Evolutionary conservation across 1,140 invertebrate genomes (phyloP), one percentile per base, ranked within the genome.

Genomic region (Anastrepha ludens): DNA sequence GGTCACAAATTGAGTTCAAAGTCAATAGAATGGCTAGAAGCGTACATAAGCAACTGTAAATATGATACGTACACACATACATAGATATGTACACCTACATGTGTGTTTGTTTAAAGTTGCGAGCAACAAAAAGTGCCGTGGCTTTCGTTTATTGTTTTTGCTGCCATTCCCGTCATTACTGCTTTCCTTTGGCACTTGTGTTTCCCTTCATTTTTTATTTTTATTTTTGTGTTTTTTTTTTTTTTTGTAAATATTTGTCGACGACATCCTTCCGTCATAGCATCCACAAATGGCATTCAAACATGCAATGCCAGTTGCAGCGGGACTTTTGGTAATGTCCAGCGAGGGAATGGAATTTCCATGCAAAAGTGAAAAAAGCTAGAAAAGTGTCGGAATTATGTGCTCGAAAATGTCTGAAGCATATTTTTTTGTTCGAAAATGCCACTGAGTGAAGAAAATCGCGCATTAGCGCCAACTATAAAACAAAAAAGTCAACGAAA

Each of bases 281-380:
- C 74, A 81, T 81, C 74, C 74, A 81, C n/a, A 81, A 81, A 81
- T 81, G 74, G 74, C 20, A n/a, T 55, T n/a, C 74, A 81, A 81
- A 81, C 74, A 81, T 81, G 74, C 74, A 81, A 81, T 81, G 17
- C 47, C 74, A 81, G 74, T 47, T 81, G 74, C 74, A 81, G 20
- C 29, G 74, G 74, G 74, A 29, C 20, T 8, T 20, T 9, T 9
- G 8, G 74, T 58, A 81, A 81, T 58, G 47, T 81, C 47, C 47
- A 29, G 17, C 20, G 9, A 55, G 74, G 47, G 74, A 81, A 81
- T 81, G 50, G 47, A 20, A 44, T 55, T 81, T 81, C 0, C 2
- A 29, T 62, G 13, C 44, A 81, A 81, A 64, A 0, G n/a, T 7
- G 13, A 15, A 5, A 81, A 81, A 47, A 29, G 74, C n/a, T 17